Evolutionary conservation across 2,888 invertebrate genomes (phyloP).

Genomic region (Cyclophora punctaria): DNA sequence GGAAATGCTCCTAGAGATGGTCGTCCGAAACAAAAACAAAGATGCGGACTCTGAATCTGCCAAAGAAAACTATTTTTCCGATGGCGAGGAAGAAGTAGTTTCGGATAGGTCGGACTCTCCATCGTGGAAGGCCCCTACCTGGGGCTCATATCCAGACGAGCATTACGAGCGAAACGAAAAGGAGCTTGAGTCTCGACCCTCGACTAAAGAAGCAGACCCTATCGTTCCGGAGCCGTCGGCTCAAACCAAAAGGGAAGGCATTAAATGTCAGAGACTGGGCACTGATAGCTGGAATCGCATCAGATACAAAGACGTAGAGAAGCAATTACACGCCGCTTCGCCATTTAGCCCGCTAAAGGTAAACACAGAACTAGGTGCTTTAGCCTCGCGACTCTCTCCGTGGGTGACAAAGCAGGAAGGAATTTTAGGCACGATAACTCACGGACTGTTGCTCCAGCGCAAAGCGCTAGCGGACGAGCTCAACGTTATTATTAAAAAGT

Average conservation of each 20-base stretch:
- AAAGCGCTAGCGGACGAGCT: conserved; percentile 7
- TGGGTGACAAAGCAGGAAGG: conserved; percentile 9
- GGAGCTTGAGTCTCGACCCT: background rate
- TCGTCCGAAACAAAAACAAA: background rate
- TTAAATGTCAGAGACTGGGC: conserved; percentile 13
- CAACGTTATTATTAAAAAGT: conserved; percentile 1
- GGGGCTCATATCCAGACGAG: background rate
- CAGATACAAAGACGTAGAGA: conserved; percentile 13
- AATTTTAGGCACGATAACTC: conserved; percentile 10
- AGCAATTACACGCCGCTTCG: conserved; percentile 13
- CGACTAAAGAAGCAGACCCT: conserved; percentile 6
- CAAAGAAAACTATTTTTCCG: background rate
- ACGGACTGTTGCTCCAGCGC: conserved; percentile 9
- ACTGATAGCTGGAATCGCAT: conserved; percentile 11
- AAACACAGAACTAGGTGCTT: conserved; percentile 9
- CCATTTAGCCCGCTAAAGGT: conserved; percentile 12
- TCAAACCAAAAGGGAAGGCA: conserved; percentile 6
- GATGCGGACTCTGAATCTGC: background rate
- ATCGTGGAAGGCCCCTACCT: background rate
- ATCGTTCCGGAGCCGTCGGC: conserved; percentile 4
- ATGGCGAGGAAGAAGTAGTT: background rate
- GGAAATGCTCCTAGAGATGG: background rate
- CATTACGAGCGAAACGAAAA: background rate
- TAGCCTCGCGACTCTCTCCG: conserved; percentile 1
- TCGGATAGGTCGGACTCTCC: background rate